Evolutionary conservation across 1,140 invertebrate species (phyloP), one percentile per base, ranked within the genome.

Genomic region (Dreissena rostriformis): DNA sequence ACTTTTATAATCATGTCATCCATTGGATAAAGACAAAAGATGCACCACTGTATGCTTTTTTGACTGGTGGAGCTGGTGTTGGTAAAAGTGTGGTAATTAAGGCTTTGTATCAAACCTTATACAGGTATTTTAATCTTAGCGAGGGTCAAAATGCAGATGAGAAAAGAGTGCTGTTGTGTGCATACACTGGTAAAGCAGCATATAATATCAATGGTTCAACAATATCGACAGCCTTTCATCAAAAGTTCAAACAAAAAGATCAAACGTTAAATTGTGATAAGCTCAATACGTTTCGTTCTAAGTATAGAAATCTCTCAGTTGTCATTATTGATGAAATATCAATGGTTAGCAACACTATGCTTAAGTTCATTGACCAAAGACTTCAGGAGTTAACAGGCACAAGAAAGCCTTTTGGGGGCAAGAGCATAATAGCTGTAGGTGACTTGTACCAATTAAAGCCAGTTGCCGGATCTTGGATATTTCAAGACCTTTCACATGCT

Each of bases 51-150:
- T 57, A 80, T 71, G 49, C 29, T n/a, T 86, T 83, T 53, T 57
- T 78, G n/a, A 51, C 76, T 65, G 83, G 77, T 63, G 83, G 83
- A 39, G 83, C 76, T 66, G 83, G 83, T 22, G 79, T 86, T 12
- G 84, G 80, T 22, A 86, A 86, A 71, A 74, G 67, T 63, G 76
- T 74, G 15, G 66, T 82, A 17, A 85, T 67, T 17, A 80, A 11
- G 55, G 76, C 78, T 24, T 65, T 81, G 19, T 81, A 79, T 81
- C 79, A 82, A 39, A 52, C 29, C 28, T 52, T 83, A 29, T 71
- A 57, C n/a, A 78, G 70, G 39, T 76, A 53, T 24, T 57, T 53
- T 57, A 65, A 73, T 28, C 55, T 26, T 14, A 55, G 61, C 22
- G 22, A 57, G 52, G 78, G 51, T 17, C 55, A 81, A 66, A 72